Evolutionary conservation across 2,888 invertebrate genomes (phyloP).

Genomic region (Tillus elongatus): DNA sequence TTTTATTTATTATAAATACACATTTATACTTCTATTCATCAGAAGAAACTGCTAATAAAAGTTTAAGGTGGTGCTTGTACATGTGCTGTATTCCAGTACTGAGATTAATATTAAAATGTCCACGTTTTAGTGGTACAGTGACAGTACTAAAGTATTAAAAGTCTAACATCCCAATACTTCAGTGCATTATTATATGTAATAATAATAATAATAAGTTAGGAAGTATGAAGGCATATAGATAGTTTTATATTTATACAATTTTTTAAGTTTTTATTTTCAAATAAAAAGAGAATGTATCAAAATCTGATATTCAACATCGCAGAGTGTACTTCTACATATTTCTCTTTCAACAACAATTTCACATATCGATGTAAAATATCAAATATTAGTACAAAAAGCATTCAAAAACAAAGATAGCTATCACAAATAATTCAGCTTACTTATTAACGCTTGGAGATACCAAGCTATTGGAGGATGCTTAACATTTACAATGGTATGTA

Average conservation of each 20-base stretch:
- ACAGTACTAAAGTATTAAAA: conserved; percentile 45
- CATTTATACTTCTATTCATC: too few relatives aligned
- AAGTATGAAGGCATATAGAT: conserved; percentile 46
- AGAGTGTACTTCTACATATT: conserved; percentile 1
- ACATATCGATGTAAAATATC: conserved; percentile 23
- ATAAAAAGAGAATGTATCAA: conserved; percentile 29
- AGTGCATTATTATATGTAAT: conserved; percentile 43
- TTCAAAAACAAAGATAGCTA: conserved; percentile 38
- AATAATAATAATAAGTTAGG: conserved; percentile 41
- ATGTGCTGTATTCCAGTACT: conserved; percentile 35
- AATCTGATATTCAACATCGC: conserved; percentile 18
- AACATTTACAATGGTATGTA: conserved; percentile 34
- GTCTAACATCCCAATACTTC: conserved; percentile 45
- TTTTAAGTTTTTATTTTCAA: conserved; percentile 33
- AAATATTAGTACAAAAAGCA: conserved; percentile 33
- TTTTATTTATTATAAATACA: too few relatives aligned
- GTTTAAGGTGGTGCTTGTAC: too few relatives aligned
- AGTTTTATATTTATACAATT: conserved; percentile 40
- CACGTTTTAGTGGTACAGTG: conserved; percentile 39
- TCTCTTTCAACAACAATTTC: neutral
- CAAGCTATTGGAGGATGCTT: conserved; percentile 35
- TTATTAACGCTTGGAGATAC: conserved; percentile 27
- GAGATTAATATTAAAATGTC: conserved; percentile 41
- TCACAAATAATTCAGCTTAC: conserved; percentile 38
- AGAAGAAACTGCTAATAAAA: too few relatives aligned